phyloP scores from a whole-genome alignment of 2,113 vertebrate species.

The Fulica atra region DNA sequence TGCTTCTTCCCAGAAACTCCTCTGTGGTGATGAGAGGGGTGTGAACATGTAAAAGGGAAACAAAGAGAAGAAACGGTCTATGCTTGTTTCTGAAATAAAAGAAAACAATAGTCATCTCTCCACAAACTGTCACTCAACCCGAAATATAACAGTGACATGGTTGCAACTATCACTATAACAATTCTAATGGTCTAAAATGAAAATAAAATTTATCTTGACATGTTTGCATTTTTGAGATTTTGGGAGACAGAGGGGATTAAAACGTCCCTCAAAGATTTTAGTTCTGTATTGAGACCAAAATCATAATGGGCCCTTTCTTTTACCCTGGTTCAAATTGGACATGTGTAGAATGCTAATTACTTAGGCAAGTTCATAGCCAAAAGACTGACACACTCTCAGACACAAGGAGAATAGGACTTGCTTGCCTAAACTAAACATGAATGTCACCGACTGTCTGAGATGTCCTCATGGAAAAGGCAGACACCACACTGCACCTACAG shows the following conservation, averaged over 20 bases:
- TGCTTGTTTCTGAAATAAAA: constrained; percentile 78
- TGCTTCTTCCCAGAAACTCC: constrained; percentile 82
- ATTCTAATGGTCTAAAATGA: not conserved
- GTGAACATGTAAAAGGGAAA: constrained; percentile 86
- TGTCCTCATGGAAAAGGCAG: not conserved
- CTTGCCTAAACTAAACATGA: not conserved
- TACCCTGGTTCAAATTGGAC: not conserved
- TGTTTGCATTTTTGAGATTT: not conserved
- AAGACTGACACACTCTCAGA: not conserved
- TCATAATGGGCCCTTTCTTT: not conserved
- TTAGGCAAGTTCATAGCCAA: not conserved
- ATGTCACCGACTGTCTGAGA: not conserved
- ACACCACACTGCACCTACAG: not conserved
- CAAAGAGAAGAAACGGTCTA: constrained; percentile 84
- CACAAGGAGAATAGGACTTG: not conserved
- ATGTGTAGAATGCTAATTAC: not conserved
- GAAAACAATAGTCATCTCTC: not conserved
- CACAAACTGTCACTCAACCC: not conserved
- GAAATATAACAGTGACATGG: not conserved
- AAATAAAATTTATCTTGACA: not conserved
- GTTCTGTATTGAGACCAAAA: not conserved
- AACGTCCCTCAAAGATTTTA: not conserved
- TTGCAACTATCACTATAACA: not conserved
- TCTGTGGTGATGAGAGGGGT: constrained; percentile 77
- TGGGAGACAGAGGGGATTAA: not conserved